phyloP scores from a whole-genome alignment of 2,113 vertebrate genomes.

The Echinops telfairi region DNA sequence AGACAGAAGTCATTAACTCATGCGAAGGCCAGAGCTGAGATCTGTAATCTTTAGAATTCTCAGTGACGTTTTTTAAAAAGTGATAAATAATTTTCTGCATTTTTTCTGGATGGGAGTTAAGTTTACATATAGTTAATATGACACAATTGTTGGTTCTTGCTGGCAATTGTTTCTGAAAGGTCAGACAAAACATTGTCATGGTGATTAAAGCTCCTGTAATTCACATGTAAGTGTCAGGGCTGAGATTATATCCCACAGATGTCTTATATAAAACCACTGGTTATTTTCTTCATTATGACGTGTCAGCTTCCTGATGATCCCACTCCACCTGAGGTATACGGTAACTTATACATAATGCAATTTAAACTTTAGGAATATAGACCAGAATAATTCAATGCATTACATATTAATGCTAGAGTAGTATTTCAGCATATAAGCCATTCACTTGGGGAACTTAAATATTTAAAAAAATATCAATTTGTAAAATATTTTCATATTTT shows the following conservation, averaged over 20 bases:
- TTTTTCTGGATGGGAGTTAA: neutral
- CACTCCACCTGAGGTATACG: neutral
- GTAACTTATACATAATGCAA: neutral
- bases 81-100: neutral
- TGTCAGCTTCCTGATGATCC: neutral
- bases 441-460: neutral
- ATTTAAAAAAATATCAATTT: neutral
- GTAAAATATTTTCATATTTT: neutral
- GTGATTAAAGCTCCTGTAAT: neutral
- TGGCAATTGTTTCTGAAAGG: neutral
- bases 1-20: neutral
- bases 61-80: neutral
- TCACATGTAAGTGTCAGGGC: neutral
- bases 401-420: neutral
- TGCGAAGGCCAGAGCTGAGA: accelerated
- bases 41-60: neutral
- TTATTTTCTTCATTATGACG: conserved; percentile 3
- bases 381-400: neutral
- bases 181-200: neutral
- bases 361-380: neutral
- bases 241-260: neutral
- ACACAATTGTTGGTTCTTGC: neutral
- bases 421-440: neutral
- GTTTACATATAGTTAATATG: conserved; percentile 38
- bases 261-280: neutral